A percentile compares a stretch with the other conserved stretches of the same genome.
phyloP scores from a whole-genome alignment of 2,113 vertebrate genomes.

The Rhinopomastus cyanomelas region DNA sequence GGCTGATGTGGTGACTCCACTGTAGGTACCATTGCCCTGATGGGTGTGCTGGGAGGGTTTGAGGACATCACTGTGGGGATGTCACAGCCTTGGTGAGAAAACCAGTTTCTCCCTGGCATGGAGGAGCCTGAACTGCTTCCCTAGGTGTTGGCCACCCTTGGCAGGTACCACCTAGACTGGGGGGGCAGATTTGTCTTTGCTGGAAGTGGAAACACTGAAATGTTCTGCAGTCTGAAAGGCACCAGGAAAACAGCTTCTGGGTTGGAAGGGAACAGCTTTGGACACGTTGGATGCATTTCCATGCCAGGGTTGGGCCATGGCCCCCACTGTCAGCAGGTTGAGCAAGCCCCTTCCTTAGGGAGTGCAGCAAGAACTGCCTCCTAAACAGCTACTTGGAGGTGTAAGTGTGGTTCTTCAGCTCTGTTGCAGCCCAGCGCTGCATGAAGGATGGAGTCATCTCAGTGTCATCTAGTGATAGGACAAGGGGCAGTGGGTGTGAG shows the following conservation, averaged over 20 bases:
- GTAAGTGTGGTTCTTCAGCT: background rate
- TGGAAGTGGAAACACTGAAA: background rate
- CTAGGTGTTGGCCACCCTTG: background rate
- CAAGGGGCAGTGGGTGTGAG: too few species aligned
- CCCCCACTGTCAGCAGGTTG: background rate
- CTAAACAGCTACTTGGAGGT: background rate
- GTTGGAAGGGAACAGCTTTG: background rate
- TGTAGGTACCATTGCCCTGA: background rate
- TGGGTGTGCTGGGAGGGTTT: background rate
- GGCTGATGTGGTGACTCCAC: background rate
- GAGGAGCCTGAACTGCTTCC: background rate
- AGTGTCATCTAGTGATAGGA: too few species aligned
- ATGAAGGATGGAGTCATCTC: fast-evolving
- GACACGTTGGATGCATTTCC: background rate
- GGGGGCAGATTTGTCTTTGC: background rate
- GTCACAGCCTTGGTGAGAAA: background rate
- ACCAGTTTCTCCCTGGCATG: background rate
- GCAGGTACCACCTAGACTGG: background rate
- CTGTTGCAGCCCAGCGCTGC: background rate
- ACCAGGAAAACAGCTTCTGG: background rate
- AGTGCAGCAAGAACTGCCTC: background rate
- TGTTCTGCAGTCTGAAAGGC: background rate
- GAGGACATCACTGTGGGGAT: background rate
- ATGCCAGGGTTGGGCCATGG: background rate
- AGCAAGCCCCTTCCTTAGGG: background rate